Conservation (phyloP, 2,888 invertebrate species). For the Andrena minutula region DNA sequence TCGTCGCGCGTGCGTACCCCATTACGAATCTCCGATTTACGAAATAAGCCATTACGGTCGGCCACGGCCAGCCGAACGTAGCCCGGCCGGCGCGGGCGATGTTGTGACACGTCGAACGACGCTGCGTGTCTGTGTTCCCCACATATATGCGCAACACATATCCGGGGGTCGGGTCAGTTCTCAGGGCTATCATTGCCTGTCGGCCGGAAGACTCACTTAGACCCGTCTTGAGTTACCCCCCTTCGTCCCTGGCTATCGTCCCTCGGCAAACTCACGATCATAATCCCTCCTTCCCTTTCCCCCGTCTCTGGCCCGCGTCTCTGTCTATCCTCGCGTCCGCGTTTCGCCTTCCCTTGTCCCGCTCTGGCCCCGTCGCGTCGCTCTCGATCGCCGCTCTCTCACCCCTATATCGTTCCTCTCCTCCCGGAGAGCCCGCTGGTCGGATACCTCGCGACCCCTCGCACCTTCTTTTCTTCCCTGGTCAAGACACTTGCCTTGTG, state of each 20-base stretch:
- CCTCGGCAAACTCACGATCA: slow-evolving; percentile 73
- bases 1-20: slow-evolving; percentile 55
- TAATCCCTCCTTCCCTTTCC: slow-evolving; percentile 72
- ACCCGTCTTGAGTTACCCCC: slow-evolving; percentile 85
- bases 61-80: slow-evolving; percentile 29
- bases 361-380: slow-evolving; percentile 49
- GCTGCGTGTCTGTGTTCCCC: slow-evolving; percentile 71
- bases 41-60: slow-evolving; percentile 68
- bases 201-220: slow-evolving; percentile 85
- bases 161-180: slow-evolving; percentile 84
- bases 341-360: slow-evolving; percentile 31
- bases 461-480: slow-evolving; percentile 52
- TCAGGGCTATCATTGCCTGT: slow-evolving; percentile 85
- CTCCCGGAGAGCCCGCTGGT: slow-evolving; percentile 65
- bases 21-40: slow-evolving; percentile 69
- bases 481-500: slow-evolving; percentile 65
- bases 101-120: slow-evolving; percentile 78
- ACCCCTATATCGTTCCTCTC: slow-evolving; percentile 54
- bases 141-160: slow-evolving; percentile 82
- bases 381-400: slow-evolving; percentile 51
- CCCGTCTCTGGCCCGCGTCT: slow-evolving; percentile 35
- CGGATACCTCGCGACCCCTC: slow-evolving; percentile 52
- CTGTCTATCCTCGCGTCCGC: slow-evolving; percentile 54
- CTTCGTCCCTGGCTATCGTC: slow-evolving; percentile 72
- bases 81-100: slow-evolving; percentile 76